These are phyloP conservation scores for Molossus molossus DNA, from an alignment of 2,797 vertebrate genomes.

Conservation along the genomic window DNA sequence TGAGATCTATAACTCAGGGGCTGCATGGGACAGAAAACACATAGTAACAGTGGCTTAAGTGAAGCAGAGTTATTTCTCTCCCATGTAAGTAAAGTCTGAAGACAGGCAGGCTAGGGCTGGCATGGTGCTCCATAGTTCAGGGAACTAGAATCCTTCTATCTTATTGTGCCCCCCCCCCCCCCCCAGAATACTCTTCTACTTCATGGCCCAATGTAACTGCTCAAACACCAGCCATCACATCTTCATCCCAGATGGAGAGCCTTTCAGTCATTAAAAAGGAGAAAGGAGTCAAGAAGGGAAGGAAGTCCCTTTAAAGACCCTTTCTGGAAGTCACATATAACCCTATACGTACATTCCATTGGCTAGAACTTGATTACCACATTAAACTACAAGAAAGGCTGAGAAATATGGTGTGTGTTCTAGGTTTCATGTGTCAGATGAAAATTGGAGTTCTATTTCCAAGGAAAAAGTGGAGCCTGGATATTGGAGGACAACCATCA, in stretches of 20 bases:
- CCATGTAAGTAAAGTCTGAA: neutral
- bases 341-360: neutral
- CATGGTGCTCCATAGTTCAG: neutral
- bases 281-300: neutral
- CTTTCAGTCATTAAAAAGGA: neutral
- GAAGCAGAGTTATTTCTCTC: neutral
- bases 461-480: neutral
- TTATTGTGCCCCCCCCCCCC: too few relatives aligned
- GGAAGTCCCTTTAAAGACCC: neutral
- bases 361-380: neutral
- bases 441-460: constrained; percentile 13
- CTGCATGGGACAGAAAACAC: neutral
- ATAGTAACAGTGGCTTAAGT: neutral
- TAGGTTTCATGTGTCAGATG: neutral
- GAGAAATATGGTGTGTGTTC: constrained; percentile 35
- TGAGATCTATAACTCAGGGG: neutral
- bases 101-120: neutral
- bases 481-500: neutral
- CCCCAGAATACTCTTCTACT: neutral
- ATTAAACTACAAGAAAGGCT: neutral
- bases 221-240: neutral
- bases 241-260: neutral
- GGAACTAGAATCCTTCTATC: neutral
- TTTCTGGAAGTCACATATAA: constrained; percentile 8
- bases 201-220: neutral